Conservation (phyloP, 2,888 invertebrate genomes). For the Eupeodes luniger region DNA sequence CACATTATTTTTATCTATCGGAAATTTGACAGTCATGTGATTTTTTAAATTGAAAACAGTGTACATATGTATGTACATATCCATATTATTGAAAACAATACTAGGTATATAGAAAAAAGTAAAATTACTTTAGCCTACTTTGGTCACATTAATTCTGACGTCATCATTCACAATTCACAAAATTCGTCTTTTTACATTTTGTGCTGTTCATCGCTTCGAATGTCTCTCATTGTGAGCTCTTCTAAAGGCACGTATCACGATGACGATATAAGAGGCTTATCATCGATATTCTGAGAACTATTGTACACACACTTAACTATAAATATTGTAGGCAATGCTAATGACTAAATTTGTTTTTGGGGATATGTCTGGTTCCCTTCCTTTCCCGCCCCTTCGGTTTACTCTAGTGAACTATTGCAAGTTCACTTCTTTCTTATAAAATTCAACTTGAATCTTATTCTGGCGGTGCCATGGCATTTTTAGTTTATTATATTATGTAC, state of each 20-base stretch:
- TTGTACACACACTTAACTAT: conserved; percentile 33
- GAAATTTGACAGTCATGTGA: too few relatives aligned
- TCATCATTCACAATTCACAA: background rate
- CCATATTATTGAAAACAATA: too few relatives aligned
- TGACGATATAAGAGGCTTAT: conserved; percentile 25
- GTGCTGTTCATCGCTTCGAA: conserved; percentile 20
- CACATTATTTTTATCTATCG: too few relatives aligned
- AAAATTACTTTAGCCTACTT: background rate
- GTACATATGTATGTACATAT: too few relatives aligned
- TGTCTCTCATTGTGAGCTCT: background rate
- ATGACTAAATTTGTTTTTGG: conserved; percentile 55
- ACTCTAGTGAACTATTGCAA: conserved; percentile 48
- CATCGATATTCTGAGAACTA: conserved; percentile 16
- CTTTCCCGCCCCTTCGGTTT: conserved; percentile 14
- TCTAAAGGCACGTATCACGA: background rate
- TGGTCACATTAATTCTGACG: conserved; percentile 14
- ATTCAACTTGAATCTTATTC: conserved; percentile 49
- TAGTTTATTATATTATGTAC: conserved; percentile 43
- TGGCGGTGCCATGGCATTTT: conserved; percentile 59
- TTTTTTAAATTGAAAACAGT: too few relatives aligned
- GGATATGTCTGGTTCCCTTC: conserved; percentile 41
- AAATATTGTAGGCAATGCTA: background rate
- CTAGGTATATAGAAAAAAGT: too few relatives aligned
- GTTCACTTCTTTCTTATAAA: conserved; percentile 39
- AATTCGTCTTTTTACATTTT: conserved; percentile 13